Percentiles rank a stretch among this genome's conserved stretches.
These are phyloP conservation scores for Pangasius krempfi DNA, from an alignment of 2,797 vertebrate species.

Conservation along the genomic window DNA sequence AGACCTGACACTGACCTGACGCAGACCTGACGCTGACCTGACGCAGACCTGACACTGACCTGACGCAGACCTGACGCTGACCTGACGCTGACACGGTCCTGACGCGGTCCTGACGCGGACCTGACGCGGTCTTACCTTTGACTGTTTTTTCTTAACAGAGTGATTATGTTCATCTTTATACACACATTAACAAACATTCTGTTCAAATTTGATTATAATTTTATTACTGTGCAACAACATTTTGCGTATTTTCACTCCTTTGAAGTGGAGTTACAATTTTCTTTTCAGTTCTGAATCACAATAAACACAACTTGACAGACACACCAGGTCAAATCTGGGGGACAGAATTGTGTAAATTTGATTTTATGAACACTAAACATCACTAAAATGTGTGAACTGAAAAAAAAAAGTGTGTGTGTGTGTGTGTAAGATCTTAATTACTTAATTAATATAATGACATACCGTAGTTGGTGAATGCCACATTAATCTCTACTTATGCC, in stretches of 20 bases:
- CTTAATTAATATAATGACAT: background rate
- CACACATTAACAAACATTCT: background rate
- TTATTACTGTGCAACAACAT: background rate
- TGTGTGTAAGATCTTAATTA: background rate
- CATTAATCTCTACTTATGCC: background rate
- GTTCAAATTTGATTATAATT: background rate
- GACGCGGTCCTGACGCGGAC: background rate
- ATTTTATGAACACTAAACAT: slow-evolving; percentile 40
- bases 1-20: no score
- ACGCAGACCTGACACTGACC: no score
- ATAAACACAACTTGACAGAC: background rate
- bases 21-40: no score
- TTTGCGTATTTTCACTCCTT: background rate
- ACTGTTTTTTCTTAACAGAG: background rate
- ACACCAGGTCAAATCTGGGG: slow-evolving; percentile 26
- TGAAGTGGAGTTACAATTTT: background rate
- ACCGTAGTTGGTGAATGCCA: background rate
- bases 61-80: no score
- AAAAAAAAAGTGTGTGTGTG: slow-evolving; percentile 4
- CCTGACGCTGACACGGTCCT: no score
- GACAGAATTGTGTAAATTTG: slow-evolving; percentile 34
- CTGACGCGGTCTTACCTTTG: background rate
- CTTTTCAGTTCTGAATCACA: background rate
- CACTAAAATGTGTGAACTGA: slow-evolving; percentile 45
- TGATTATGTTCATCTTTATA: background rate